Evolutionary conservation across 2,888 invertebrate species (phyloP).

Genomic region (Trimorus sp.): DNA sequence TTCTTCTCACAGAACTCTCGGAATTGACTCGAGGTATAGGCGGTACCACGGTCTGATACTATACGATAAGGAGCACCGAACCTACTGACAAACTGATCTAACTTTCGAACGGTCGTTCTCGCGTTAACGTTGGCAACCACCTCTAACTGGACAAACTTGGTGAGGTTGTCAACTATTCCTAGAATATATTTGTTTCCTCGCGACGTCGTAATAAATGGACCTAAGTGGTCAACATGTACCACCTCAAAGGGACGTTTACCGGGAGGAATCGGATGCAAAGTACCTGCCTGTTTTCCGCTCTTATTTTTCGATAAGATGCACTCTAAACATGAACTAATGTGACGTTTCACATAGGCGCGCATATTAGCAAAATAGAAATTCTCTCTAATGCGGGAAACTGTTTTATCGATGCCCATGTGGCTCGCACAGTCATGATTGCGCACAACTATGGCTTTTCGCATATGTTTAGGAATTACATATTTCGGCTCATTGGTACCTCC

Average conservation of each 20-base stretch:
- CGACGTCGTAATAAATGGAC: slow-evolving; percentile 33
- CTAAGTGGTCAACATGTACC: slow-evolving; percentile 41
- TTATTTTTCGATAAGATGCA: slow-evolving; percentile 56
- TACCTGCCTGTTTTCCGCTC: slow-evolving; percentile 52
- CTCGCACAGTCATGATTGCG: not conserved
- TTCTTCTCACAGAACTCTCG: not conserved
- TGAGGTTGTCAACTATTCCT: slow-evolving; percentile 21
- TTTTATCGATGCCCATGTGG: slow-evolving; percentile 1
- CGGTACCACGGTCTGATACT: not conserved
- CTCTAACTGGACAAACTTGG: slow-evolving; percentile 43
- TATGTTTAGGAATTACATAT: not conserved
- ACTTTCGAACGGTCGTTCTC: slow-evolving; percentile 4
- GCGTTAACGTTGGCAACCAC: slow-evolving; percentile 6
- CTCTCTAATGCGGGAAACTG: not conserved
- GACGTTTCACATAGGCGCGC: not conserved
- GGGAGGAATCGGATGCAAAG: slow-evolving; percentile 59
- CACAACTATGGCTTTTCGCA: slow-evolving; percentile 8
- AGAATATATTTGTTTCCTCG: slow-evolving; percentile 1
- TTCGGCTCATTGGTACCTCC: too few species aligned
- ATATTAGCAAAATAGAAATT: slow-evolving; percentile 2
- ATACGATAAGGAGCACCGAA: slow-evolving; percentile 13
- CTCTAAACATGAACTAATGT: slow-evolving; percentile 21
- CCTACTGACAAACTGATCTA: not conserved
- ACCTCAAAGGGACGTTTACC: slow-evolving; percentile 39
- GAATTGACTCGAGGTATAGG: not conserved